Conservation (phyloP, 2,888 invertebrate genomes). For the Tridacna crocea region DNA sequence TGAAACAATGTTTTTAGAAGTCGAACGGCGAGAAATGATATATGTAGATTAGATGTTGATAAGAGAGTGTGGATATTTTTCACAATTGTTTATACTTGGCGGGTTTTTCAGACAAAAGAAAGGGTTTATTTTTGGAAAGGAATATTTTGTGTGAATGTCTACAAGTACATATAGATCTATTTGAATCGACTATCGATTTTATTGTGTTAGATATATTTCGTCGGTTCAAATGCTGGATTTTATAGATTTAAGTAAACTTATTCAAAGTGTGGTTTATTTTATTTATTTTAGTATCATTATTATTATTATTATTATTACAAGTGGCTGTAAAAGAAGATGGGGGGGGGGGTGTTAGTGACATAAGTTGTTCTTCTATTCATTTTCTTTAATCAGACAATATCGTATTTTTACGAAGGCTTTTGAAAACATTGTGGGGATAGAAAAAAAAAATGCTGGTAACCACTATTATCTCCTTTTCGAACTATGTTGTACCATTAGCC, state of each 20-base stretch:
- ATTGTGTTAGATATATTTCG: too few relatives aligned
- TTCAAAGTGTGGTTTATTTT: not conserved
- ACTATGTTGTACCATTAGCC: not conserved
- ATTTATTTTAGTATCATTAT: not conserved
- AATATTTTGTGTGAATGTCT: too few relatives aligned
- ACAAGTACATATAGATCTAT: too few relatives aligned
- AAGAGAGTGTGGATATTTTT: too few relatives aligned
- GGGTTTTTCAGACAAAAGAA: too few relatives aligned
- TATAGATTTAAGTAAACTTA: too few relatives aligned
- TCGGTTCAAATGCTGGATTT: too few relatives aligned
- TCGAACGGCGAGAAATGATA: not conserved
- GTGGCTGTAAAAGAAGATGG: not conserved
- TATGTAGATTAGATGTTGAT: too few relatives aligned
- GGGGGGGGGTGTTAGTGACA: not conserved
- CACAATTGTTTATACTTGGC: too few relatives aligned
- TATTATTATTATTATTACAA: not conserved
- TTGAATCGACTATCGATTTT: too few relatives aligned
- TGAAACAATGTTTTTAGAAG: not conserved
- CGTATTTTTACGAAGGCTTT: not conserved
- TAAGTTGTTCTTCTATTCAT: not conserved
- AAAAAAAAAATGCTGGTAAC: not conserved
- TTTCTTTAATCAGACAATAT: not conserved
- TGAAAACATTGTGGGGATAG: not conserved
- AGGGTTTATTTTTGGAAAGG: too few relatives aligned
- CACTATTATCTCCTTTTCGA: not conserved